phyloP scores from a whole-genome alignment of 2,113 vertebrate genomes.

The Triplophysa rosa region DNA sequence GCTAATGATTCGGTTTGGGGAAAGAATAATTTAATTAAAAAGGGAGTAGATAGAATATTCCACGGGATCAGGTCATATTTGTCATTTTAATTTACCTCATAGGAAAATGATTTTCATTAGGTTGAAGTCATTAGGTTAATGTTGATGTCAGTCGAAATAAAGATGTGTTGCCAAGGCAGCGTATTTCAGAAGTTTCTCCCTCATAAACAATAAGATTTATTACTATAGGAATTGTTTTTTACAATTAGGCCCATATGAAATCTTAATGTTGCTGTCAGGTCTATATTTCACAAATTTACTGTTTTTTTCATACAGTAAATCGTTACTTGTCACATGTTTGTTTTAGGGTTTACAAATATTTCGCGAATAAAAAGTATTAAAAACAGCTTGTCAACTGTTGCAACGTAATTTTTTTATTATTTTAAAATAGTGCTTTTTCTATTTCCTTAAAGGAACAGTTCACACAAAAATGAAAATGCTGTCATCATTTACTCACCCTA shows the following conservation, averaged over 20 bases:
- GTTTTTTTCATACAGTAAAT: too few relatives aligned
- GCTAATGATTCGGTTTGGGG: conserved; percentile 60
- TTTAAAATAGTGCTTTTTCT: too few relatives aligned
- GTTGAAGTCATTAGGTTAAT: conserved; percentile 44
- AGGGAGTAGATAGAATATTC: conserved; percentile 42
- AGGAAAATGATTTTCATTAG: conserved; percentile 49
- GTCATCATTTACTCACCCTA: too few relatives aligned
- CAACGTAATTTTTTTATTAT: too few relatives aligned
- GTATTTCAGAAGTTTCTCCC: background rate
- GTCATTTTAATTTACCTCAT: conserved; percentile 50
- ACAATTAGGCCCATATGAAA: background rate
- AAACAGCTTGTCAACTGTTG: too few relatives aligned
- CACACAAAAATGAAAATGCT: too few relatives aligned
- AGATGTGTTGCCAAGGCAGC: background rate
- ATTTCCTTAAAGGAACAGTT: too few relatives aligned
- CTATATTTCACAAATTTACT: too few relatives aligned
- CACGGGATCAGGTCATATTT: conserved; percentile 62
- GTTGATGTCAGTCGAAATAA: conserved; percentile 22
- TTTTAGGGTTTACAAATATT: too few relatives aligned
- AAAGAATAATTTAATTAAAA: conserved; percentile 63
- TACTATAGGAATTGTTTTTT: background rate
- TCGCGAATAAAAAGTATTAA: too few relatives aligned
- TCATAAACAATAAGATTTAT: background rate
- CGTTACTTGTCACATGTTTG: too few relatives aligned
- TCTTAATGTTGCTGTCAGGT: too few relatives aligned